A percentile compares a stretch with the other conserved stretches of the same genome.
Conservation (phyloP, 2,113 vertebrate genomes). For the Sceloporus undulatus region DNA sequence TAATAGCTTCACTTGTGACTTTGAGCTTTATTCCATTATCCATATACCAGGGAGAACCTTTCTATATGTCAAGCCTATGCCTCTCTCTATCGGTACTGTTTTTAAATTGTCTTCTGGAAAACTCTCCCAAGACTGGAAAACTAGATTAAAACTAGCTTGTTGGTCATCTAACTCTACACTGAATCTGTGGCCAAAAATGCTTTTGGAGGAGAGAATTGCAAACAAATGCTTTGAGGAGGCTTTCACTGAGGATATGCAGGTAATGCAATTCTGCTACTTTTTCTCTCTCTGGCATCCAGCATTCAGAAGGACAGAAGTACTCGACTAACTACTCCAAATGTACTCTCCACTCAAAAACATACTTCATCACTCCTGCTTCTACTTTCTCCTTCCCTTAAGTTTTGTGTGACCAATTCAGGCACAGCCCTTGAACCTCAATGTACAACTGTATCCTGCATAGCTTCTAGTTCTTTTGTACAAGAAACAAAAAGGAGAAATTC, state of each 20-base stretch:
- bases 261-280: not conserved
- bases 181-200: not conserved
- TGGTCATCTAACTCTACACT: not conserved
- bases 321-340: not conserved
- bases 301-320: not conserved
- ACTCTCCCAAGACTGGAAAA: not conserved
- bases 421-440: not conserved
- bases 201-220: no score
- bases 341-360: not conserved
- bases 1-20: not conserved
- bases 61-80: not conserved
- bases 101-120: not conserved
- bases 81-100: not conserved
- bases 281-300: not conserved
- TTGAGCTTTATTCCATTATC: not conserved
- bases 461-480: not conserved
- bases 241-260: not conserved
- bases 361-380: not conserved
- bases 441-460: not conserved
- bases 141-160: not conserved
- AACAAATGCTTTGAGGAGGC: not conserved
- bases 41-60: not conserved
- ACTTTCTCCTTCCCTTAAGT: not conserved
- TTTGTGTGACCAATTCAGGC: not conserved
- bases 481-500: constrained; percentile 12